A percentile compares a stretch with the other conserved stretches of the same genome.
phyloP scores from a whole-genome alignment of 2,113 vertebrate species.

The Sinocyclocheilus grahami region DNA sequence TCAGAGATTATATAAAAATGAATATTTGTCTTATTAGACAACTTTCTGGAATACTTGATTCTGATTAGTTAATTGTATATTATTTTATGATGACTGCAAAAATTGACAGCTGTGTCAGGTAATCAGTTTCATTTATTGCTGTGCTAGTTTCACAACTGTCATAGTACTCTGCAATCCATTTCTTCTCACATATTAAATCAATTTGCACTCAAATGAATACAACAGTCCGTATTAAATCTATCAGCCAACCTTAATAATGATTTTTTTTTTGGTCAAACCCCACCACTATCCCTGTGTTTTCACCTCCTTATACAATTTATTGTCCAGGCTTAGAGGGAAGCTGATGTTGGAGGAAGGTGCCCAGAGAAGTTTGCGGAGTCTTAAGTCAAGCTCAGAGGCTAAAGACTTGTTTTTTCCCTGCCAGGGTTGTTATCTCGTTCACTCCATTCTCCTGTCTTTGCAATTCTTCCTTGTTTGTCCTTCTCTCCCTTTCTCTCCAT shows the following conservation, averaged over 20 bases:
- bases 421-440: slow-evolving; percentile 26
- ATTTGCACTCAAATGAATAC: neutral
- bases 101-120: neutral
- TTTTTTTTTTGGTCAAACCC: no score
- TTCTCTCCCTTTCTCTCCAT: neutral
- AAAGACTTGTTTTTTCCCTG: neutral
- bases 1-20: neutral
- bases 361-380: neutral
- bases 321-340: neutral
- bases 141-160: neutral
- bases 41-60: neutral
- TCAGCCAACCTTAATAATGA: neutral
- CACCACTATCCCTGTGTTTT: neutral
- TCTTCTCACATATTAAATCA: neutral
- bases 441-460: slow-evolving; percentile 19
- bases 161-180: neutral
- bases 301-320: neutral
- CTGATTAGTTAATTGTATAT: neutral
- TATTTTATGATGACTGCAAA: neutral
- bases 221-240: neutral
- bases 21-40: neutral
- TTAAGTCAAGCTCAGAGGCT: slow-evolving; percentile 23
- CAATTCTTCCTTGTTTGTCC: neutral
- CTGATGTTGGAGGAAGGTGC: neutral
- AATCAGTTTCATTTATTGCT: neutral